Percentiles rank a stretch among this genome's conserved stretches.
These are phyloP conservation scores for Gymnorhina tibicen DNA, from an alignment of 2,113 vertebrate genomes.

Conservation along the genomic window DNA sequence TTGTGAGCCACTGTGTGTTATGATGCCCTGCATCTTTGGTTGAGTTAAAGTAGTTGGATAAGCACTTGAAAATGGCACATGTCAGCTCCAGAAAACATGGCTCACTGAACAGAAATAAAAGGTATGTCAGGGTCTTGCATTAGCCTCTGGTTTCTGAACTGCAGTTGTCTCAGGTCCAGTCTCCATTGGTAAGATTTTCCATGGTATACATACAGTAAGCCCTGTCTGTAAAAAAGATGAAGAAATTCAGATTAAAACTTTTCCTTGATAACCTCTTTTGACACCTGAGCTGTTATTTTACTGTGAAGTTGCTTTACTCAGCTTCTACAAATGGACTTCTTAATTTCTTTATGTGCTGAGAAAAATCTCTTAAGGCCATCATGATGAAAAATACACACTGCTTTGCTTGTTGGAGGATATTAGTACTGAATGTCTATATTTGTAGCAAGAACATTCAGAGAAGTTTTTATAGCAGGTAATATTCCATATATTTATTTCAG, in stretches of 20 bases:
- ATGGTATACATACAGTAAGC: not conserved
- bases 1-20: not conserved
- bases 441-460: not conserved
- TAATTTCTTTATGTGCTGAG: not conserved
- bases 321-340: not conserved
- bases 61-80: not conserved
- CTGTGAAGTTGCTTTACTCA: not conserved
- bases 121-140: not conserved
- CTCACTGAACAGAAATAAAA: not conserved
- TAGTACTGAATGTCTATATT: not conserved
- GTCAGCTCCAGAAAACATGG: not conserved
- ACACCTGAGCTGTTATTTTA: not conserved
- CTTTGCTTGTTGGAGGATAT: not conserved
- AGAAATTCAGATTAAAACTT: not conserved
- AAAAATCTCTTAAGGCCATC: not conserved
- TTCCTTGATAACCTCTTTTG: not conserved
- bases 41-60: not conserved
- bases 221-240: not conserved
- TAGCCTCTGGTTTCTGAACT: not conserved
- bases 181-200: not conserved
- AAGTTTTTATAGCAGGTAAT: not conserved
- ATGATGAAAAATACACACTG: not conserved
- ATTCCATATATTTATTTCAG: not conserved
- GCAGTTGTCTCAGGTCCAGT: not conserved
- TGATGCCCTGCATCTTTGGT: not conserved